Evolutionary conservation across 2,888 invertebrate species (phyloP).

Genomic region (Drosophila paramelanica): DNA sequence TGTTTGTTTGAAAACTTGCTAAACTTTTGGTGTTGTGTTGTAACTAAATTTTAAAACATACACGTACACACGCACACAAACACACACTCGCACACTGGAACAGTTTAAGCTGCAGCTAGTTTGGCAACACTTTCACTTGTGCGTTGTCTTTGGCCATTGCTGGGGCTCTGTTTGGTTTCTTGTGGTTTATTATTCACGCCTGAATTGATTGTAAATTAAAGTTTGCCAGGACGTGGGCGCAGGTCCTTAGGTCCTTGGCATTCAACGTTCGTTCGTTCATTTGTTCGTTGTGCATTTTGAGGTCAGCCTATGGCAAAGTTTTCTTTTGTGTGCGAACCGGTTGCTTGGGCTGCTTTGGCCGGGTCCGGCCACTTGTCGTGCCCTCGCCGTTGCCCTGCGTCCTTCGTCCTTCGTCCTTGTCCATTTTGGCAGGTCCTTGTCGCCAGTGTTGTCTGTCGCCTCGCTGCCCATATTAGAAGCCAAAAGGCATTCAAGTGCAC

Average conservation of each 20-base stretch:
- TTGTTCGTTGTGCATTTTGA: conserved; percentile 74
- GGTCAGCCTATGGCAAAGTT: conserved; percentile 82
- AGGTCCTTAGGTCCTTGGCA: conserved; percentile 43
- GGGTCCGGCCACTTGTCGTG: conserved; percentile 27
- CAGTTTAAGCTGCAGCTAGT: conserved; percentile 42
- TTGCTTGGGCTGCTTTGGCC: conserved; percentile 39
- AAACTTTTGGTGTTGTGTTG: conserved; percentile 77
- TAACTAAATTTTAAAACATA: conserved; percentile 73
- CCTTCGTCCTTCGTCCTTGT: conserved; percentile 23
- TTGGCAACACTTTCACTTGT: conserved; percentile 82
- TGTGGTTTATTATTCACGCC: conserved; percentile 85
- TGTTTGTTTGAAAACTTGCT: conserved; percentile 72
- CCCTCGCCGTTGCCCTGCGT: neutral
- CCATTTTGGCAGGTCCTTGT: conserved; percentile 55
- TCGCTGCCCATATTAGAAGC: conserved; percentile 78
- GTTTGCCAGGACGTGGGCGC: conserved; percentile 63
- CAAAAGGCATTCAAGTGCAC: conserved; percentile 84
- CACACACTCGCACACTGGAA: conserved; percentile 5
- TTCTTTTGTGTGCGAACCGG: conserved; percentile 68
- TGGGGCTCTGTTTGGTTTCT: conserved; percentile 76
- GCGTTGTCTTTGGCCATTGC: conserved; percentile 48
- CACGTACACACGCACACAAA: conserved; percentile 13
- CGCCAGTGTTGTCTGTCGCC: conserved; percentile 60
- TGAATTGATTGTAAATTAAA: conserved; percentile 85
- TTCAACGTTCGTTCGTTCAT: conserved; percentile 10